Conservation (phyloP, 2,797 vertebrate species). For the Meda fulgida region DNA sequence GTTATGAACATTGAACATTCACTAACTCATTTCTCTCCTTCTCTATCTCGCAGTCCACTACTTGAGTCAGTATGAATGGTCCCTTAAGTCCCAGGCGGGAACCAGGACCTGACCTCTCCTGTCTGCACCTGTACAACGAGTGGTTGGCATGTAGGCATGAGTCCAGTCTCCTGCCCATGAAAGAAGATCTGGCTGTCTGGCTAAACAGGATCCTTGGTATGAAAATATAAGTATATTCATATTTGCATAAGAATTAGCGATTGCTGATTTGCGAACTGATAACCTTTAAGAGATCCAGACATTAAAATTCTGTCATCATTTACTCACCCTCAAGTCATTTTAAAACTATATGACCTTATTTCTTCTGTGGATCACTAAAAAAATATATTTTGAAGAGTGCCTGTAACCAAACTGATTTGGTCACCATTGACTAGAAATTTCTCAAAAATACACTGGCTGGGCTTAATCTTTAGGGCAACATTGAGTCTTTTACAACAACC, state of each 20-base stretch:
- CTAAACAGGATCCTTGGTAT: constrained; percentile 91
- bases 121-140: constrained; percentile 92
- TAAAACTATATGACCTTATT: neutral
- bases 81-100: constrained; percentile 79
- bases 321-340: neutral
- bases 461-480: constrained; percentile 1
- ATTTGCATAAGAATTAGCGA: neutral
- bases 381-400: neutral
- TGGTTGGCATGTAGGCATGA: constrained; percentile 94
- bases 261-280: neutral
- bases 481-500: constrained; percentile 25
- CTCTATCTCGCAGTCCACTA: constrained; percentile 40
- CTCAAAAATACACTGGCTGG: neutral
- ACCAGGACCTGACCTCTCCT: constrained; percentile 85
- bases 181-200: constrained; percentile 94
- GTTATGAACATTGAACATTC: neutral
- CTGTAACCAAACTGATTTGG: neutral
- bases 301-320: neutral
- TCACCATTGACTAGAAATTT: neutral
- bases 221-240: constrained; percentile 49
- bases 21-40: neutral
- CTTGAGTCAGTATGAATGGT: constrained; percentile 77
- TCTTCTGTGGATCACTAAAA: neutral
- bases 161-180: constrained; percentile 93
- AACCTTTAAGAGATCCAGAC: neutral